Conservation (phyloP, 2,797 vertebrate genomes). For the Ataeniobius toweri region DNA sequence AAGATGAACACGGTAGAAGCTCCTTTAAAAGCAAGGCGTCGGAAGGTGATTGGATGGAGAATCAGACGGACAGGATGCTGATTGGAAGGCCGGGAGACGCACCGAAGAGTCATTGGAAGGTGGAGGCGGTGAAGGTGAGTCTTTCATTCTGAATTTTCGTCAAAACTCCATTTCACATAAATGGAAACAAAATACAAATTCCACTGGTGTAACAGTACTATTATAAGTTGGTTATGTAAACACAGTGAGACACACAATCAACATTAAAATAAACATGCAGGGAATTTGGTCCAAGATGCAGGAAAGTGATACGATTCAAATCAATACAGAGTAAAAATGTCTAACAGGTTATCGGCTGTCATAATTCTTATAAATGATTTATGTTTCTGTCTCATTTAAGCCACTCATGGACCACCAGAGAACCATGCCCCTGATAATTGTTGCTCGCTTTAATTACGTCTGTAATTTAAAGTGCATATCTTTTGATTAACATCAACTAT, state of each 20-base stretch:
- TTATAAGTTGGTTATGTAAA: background rate
- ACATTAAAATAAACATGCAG: background rate
- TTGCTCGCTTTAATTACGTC: constrained; percentile 61
- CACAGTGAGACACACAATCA: background rate
- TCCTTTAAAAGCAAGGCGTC: too few relatives aligned
- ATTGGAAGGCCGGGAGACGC: too few relatives aligned
- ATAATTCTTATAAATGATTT: constrained; percentile 20
- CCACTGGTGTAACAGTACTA: background rate
- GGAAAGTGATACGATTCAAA: background rate
- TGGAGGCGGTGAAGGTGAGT: too few relatives aligned
- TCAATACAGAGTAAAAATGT: background rate
- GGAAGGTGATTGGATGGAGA: too few relatives aligned
- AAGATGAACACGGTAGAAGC: too few relatives aligned
- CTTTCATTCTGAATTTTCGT: too few relatives aligned
- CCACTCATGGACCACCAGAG: constrained; percentile 43
- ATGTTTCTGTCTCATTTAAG: constrained; percentile 38
- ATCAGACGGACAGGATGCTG: too few relatives aligned
- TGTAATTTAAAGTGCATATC: constrained; percentile 65
- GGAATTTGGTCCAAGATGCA: background rate
- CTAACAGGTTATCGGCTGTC: constrained; percentile 3
- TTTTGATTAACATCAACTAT: constrained; percentile 72
- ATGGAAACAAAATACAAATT: background rate
- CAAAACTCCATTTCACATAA: background rate
- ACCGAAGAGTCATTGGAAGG: too few relatives aligned
- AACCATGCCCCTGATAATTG: constrained; percentile 56